Evolutionary conservation across 2,888 invertebrate species (phyloP).

Genomic region (Tortricodes alternella): DNA sequence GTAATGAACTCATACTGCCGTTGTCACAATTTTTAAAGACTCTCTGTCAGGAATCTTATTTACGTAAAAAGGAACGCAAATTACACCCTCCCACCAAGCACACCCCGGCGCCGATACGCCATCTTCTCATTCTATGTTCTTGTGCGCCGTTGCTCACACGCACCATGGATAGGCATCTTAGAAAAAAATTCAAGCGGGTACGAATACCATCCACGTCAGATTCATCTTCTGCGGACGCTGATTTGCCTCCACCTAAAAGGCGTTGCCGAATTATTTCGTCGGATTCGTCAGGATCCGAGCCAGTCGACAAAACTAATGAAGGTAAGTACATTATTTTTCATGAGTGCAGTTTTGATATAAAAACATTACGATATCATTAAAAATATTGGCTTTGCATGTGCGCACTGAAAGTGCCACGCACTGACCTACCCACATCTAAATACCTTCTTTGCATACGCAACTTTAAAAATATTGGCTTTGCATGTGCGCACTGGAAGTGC

Average conservation of each 20-base stretch:
- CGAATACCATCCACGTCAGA: neutral
- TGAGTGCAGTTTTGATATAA: neutral
- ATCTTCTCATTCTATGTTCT: neutral
- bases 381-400: neutral
- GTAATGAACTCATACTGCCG: too few relatives aligned
- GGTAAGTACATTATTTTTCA: neutral
- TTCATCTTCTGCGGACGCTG: neutral
- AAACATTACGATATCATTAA: slow-evolving; percentile 2
- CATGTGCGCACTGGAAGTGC: neutral
- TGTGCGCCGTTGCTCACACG: slow-evolving; percentile 1
- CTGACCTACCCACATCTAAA: neutral
- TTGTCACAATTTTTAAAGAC: too few relatives aligned
- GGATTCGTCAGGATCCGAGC: neutral
- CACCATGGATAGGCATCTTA: neutral
- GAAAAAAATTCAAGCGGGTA: neutral
- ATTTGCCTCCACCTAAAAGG: neutral
- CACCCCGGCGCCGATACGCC: neutral
- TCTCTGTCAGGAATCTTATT: too few relatives aligned
- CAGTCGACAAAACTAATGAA: neutral
- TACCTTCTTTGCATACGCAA: too few relatives aligned
- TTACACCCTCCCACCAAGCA: neutral
- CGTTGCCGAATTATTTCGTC: neutral
- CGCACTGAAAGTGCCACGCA: neutral
- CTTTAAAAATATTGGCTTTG: too few relatives aligned
- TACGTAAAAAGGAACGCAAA: neutral